A percentile compares a stretch with the other conserved stretches of the same genome.
phyloP scores from a whole-genome alignment of 2,888 invertebrate genomes.

The Acleris laterana region DNA sequence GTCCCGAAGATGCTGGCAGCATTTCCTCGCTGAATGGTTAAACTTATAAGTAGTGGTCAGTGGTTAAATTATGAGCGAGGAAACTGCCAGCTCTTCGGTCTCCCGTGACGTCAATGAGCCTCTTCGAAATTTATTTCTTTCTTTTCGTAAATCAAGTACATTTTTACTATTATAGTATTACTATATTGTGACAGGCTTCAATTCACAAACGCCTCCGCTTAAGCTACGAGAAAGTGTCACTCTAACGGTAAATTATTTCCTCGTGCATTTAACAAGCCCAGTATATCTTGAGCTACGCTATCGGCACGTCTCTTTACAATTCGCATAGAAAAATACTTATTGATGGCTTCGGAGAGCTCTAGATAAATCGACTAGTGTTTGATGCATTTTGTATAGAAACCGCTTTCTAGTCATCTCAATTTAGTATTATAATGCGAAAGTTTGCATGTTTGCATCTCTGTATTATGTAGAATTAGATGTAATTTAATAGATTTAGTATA shows the following conservation, averaged over 20 bases:
- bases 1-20: no score
- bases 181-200: no score
- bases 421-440: slow-evolving; percentile 7
- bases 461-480: neutral
- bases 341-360: slow-evolving; percentile 11
- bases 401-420: slow-evolving; percentile 42
- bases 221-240: slow-evolving; percentile 24
- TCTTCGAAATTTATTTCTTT: no score
- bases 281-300: slow-evolving; percentile 15
- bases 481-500: neutral
- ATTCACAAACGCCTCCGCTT: neutral
- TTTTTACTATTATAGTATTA: no score
- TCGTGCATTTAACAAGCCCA: slow-evolving; percentile 26
- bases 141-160: no score
- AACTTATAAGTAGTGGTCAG: no score
- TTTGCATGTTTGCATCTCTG: slow-evolving; percentile 1
- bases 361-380: slow-evolving; percentile 16
- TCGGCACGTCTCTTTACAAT: neutral
- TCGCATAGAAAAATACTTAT: neutral
- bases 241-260: slow-evolving; percentile 15
- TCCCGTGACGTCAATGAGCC: no score
- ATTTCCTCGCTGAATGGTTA: no score
- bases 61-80: no score
- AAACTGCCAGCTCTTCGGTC: no score
- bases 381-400: slow-evolving; percentile 47